These are phyloP conservation scores for Scortum barcoo DNA, from an alignment of 2,113 vertebrate species.

Conservation along the genomic window DNA sequence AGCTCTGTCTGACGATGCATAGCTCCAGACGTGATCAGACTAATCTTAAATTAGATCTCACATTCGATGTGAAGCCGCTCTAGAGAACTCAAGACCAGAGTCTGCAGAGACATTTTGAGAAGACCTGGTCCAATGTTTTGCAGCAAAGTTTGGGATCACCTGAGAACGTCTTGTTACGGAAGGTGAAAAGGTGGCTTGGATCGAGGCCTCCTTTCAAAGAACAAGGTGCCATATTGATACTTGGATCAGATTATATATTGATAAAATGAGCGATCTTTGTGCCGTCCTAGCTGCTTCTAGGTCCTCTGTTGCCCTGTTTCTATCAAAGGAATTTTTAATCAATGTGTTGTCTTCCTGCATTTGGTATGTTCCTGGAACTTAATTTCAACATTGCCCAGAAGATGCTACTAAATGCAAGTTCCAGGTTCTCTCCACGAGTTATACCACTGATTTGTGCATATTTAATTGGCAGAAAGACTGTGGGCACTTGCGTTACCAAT, in stretches of 20 bases:
- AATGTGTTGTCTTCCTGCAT: too few species aligned
- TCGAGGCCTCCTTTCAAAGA: not conserved
- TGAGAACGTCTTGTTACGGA: not conserved
- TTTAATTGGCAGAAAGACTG: not conserved
- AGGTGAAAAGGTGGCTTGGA: not conserved
- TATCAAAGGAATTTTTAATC: too few species aligned
- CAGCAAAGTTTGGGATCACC: not conserved
- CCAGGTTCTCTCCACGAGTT: not conserved
- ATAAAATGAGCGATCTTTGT: not conserved
- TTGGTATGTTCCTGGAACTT: not conserved
- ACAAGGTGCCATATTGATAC: not conserved
- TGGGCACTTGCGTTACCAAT: not conserved
- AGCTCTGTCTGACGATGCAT: not conserved
- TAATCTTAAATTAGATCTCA: not conserved
- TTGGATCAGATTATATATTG: not conserved
- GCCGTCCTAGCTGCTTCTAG: not conserved
- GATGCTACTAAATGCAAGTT: not conserved
- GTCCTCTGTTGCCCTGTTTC: not conserved
- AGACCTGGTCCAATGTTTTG: not conserved
- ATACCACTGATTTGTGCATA: not conserved
- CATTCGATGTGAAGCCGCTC: not conserved
- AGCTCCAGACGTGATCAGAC: not conserved
- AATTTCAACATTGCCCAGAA: not conserved
- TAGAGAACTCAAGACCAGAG: not conserved
- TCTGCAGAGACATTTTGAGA: not conserved